These are phyloP conservation scores for Clinocottus analis DNA, from an alignment of 2,113 vertebrate genomes.

Conservation along the genomic window DNA sequence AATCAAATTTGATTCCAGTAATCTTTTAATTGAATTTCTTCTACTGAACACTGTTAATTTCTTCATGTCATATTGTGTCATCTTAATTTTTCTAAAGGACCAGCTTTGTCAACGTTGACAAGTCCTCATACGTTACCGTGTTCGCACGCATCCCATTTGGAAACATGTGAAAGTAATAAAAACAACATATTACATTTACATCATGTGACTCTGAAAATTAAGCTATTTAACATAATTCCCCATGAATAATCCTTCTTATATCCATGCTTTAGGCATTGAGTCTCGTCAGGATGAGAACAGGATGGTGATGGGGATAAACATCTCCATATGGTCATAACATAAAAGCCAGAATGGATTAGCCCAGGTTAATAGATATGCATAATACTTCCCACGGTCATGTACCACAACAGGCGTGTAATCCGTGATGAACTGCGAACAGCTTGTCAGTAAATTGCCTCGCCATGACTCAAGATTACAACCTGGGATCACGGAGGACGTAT, in stretches of 20 bases:
- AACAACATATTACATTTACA: neutral
- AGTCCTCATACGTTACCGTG: neutral
- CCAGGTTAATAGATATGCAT: slow-evolving; percentile 54
- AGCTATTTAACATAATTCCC: slow-evolving; percentile 8
- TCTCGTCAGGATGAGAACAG: slow-evolving; percentile 12
- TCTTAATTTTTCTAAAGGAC: neutral
- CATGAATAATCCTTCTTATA: neutral
- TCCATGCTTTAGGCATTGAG: neutral
- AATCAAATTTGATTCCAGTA: slow-evolving; percentile 6
- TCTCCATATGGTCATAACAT: slow-evolving; percentile 45
- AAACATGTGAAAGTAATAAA: neutral
- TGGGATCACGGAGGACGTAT: neutral
- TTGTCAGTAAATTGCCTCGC: slow-evolving; percentile 34
- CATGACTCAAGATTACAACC: slow-evolving; percentile 33
- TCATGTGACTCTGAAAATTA: slow-evolving; percentile 11
- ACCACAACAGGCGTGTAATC: slow-evolving; percentile 30
- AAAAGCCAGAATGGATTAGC: slow-evolving; percentile 42
- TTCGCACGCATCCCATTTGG: neutral
- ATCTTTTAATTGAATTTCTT: neutral
- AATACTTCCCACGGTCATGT: slow-evolving; percentile 14
- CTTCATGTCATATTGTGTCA: neutral
- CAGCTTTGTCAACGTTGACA: neutral
- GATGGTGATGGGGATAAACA: slow-evolving; percentile 20
- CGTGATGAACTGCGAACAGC: slow-evolving; percentile 26
- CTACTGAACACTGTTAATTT: neutral